phyloP scores from a whole-genome alignment of 2,797 vertebrate species.

The Clarias pachynema region DNA sequence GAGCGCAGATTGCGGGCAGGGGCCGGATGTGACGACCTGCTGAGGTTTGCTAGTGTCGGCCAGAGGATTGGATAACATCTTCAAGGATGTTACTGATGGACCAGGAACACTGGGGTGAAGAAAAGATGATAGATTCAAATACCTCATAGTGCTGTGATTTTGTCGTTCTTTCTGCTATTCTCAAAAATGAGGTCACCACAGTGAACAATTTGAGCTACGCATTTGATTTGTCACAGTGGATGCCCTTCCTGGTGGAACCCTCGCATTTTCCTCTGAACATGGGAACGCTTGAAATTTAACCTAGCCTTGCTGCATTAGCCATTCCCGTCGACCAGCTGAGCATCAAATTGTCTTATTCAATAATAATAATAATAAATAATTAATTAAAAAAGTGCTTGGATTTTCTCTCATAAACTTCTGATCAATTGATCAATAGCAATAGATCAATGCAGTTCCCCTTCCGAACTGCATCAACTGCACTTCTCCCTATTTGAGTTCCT shows the following conservation, averaged over 20 bases:
- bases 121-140: background rate
- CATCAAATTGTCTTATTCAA: background rate
- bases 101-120: background rate
- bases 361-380: background rate
- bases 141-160: background rate
- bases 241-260: too few species aligned
- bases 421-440: too few species aligned
- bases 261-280: too few species aligned
- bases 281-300: too few species aligned
- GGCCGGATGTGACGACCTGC: conserved; percentile 41
- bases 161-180: too few species aligned
- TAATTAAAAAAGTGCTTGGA: background rate
- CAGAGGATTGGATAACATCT: conserved; percentile 60
- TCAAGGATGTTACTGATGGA: conserved; percentile 17
- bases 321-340: too few species aligned
- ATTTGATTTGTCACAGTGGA: too few species aligned
- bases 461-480: background rate
- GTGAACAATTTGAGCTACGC: too few species aligned
- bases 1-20: conserved; percentile 43
- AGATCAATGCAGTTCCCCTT: background rate
- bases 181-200: too few species aligned
- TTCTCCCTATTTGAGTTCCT: background rate
- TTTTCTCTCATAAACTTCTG: background rate
- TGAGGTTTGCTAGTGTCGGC: conserved; percentile 47
- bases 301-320: too few species aligned